A percentile compares a stretch with the other conserved stretches of the same genome.
Conservation (phyloP, 2,888 invertebrate species). For the Yponomeuta cagnagella region DNA sequence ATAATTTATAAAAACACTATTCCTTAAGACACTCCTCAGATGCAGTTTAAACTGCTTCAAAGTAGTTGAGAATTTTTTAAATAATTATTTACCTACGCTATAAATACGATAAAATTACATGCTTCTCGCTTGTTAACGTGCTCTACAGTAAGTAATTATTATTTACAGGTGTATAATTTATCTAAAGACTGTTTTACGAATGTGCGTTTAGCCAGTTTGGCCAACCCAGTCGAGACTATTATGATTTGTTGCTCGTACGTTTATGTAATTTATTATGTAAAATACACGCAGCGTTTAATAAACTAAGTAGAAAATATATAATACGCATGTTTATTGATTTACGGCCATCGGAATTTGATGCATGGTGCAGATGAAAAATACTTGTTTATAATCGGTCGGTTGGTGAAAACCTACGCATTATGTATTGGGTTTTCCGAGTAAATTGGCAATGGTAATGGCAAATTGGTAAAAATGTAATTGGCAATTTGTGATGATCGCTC, state of each 20-base stretch:
- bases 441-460: too few relatives aligned
- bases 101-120: not conserved
- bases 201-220: constrained; percentile 59
- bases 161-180: constrained; percentile 10
- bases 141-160: not conserved
- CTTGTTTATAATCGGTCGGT: not conserved
- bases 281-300: not conserved
- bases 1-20: too few relatives aligned
- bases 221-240: constrained; percentile 45
- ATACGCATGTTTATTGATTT: constrained; percentile 5
- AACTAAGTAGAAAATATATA: not conserved
- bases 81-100: not conserved
- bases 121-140: not conserved
- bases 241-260: constrained; percentile 8
- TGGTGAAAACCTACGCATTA: not conserved
- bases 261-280: constrained; percentile 5
- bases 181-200: constrained; percentile 45
- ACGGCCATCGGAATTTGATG: not conserved
- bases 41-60: too few relatives aligned
- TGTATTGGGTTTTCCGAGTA: too few relatives aligned
- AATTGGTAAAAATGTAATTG: too few relatives aligned
- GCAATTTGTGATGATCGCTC: too few relatives aligned
- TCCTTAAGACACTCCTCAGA: too few relatives aligned
- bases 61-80: not conserved
- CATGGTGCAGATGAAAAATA: not conserved